A percentile compares a stretch with the other conserved stretches of the same genome.
phyloP scores from a whole-genome alignment of 2,888 invertebrate species.

The Eurois occulta region DNA sequence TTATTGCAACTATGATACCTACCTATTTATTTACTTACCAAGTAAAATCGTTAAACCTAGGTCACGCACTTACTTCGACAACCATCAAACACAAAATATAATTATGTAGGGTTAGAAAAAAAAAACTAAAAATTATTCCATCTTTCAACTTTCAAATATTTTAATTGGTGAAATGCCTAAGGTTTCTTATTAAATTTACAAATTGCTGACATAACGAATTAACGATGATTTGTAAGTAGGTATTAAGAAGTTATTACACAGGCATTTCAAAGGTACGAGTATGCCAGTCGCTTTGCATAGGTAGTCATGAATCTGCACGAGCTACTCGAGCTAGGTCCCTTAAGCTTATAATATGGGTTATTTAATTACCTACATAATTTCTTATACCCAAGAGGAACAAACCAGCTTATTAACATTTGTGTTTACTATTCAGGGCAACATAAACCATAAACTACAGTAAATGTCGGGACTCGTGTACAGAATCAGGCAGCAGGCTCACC shows the following conservation, averaged over 20 bases:
- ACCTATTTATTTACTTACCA: not conserved
- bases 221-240: not conserved
- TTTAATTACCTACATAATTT: conserved; percentile 13
- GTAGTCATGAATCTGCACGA: not conserved
- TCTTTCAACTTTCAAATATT: not conserved
- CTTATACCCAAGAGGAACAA: conserved; percentile 12
- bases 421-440: conserved; percentile 37
- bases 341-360: not conserved
- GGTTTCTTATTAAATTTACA: not conserved
- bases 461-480: conserved; percentile 53
- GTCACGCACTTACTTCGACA: not conserved
- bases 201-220: not conserved
- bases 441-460: conserved; percentile 48
- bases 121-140: not conserved
- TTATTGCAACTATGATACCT: not conserved
- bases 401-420: conserved; percentile 25
- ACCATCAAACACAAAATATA: not conserved
- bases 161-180: not conserved
- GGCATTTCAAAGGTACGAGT: not conserved
- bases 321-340: too few species aligned
- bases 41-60: not conserved
- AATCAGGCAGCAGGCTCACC: conserved; percentile 67
- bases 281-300: conserved; percentile 6
- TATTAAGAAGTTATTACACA: not conserved
- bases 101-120: not conserved